Evolutionary conservation across 2,113 vertebrate species (phyloP).

Genomic region (Athene noctua): DNA sequence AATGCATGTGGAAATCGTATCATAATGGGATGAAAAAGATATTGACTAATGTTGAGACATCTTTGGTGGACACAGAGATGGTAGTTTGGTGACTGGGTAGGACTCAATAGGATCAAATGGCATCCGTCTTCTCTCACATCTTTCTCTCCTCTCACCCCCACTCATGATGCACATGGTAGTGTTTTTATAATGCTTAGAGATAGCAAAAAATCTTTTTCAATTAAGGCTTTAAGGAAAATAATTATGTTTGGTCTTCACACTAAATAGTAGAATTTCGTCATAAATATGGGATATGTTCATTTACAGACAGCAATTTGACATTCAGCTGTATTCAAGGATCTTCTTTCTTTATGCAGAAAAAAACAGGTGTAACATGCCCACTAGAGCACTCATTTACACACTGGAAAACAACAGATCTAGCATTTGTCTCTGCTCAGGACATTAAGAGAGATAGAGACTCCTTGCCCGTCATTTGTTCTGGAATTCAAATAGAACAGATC

Average conservation of each 20-base stretch:
- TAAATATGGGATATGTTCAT: not conserved
- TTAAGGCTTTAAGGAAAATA: not conserved
- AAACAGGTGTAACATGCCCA: not conserved
- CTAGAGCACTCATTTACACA: not conserved
- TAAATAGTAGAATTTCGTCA: not conserved
- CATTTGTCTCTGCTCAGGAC: not conserved
- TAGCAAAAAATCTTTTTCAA: not conserved
- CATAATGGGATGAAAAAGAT: not conserved
- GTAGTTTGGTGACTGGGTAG: not conserved
- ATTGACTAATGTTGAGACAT: not conserved
- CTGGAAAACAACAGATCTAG: not conserved
- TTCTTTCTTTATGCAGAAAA: not conserved
- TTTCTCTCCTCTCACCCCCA: not conserved
- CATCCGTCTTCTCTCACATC: not conserved
- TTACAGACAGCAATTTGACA: not conserved
- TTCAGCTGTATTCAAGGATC: not conserved
- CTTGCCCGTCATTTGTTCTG: not conserved
- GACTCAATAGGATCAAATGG: not conserved
- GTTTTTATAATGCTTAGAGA: not conserved
- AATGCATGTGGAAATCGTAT: not conserved
- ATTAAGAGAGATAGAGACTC: not conserved
- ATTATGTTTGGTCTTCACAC: not conserved
- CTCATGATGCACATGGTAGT: accelerated
- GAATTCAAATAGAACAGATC: not conserved
- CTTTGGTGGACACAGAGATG: not conserved